Evolutionary conservation across 2,888 invertebrate genomes (phyloP), one percentile per base, ranked within the genome.

Genomic region (Spodoptera picta): DNA sequence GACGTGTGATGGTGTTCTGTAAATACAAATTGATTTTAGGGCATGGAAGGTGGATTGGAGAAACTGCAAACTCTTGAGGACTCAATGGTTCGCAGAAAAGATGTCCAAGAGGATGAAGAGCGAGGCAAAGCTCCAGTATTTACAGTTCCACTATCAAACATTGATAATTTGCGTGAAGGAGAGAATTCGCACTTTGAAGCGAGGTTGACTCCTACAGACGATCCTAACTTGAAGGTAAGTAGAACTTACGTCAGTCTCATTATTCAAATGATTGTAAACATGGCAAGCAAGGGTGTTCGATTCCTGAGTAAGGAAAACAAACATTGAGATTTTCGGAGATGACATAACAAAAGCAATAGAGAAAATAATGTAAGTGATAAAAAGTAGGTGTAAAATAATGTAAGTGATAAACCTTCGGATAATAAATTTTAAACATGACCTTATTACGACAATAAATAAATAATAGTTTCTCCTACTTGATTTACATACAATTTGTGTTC

Each of bases 1-100:
- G 36, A 10, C 0, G 19, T 24, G 9, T 0, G 27, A 19, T 2
- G 9, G 19, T 19, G 19, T 19, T 19, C 43, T 64, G 23, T 43
- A 46, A 48, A 46, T 45, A 9, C 7, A 0, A 19, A 55, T 45
- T 42, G n/a, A 60, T 64, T 70, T 70, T 76, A 97, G 96, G 98
- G 98, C 93, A 98, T 98, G 98, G 98, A 98, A 95, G 98, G 98
- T 80, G 98, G 98, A 80, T 95, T 98, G 84, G 98, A 99, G 88
- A 98, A 98, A 91, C 97, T 99, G 76, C 98, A 98, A 91, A 97
- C 96, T 69, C 95, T 99, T 78, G 99, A 99, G 95, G 98, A 98
- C 88, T 97, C 98, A 73, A 95, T 98, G 95, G 95, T 98, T 79
- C 97, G 97, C 70, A 96, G 96, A 44, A 96, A 96, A 82, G 97